These are phyloP conservation scores for Cariama cristata DNA, from an alignment of 2,113 vertebrate genomes.

Conservation along the genomic window DNA sequence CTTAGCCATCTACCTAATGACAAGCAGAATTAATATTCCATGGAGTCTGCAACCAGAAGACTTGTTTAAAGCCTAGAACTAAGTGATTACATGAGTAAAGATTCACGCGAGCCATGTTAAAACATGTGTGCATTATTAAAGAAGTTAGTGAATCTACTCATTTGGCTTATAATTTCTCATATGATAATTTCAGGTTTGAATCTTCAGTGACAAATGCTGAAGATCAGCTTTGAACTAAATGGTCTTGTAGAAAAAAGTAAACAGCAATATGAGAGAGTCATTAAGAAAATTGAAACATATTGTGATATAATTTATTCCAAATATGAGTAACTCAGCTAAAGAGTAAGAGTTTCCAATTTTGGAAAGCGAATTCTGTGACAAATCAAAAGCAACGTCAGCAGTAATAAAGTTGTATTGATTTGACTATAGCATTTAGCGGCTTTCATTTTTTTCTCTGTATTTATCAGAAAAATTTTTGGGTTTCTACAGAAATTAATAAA, in stretches of 20 bases:
- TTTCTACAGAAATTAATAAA: neutral
- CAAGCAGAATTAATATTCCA: neutral
- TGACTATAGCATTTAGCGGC: neutral
- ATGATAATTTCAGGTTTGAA: neutral
- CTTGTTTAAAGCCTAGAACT: neutral
- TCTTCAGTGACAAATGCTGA: neutral
- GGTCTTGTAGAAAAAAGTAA: neutral
- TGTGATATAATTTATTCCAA: neutral
- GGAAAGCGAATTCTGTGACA: neutral
- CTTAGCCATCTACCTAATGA: neutral
- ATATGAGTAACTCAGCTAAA: neutral
- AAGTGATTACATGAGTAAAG: neutral
- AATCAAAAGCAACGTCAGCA: neutral
- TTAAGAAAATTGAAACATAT: conserved; percentile 13
- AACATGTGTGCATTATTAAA: neutral
- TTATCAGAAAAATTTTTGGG: neutral
- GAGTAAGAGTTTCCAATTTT: neutral
- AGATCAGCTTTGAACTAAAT: neutral
- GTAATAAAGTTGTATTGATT: neutral
- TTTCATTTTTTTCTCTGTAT: neutral
- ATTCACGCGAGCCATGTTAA: neutral
- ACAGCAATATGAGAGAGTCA: neutral
- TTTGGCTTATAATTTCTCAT: neutral
- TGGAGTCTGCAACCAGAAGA: neutral
- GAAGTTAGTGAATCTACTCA: neutral